A percentile compares a stretch with the other conserved stretches of the same genome.
These are phyloP conservation scores for Trachemys scripta DNA, from an alignment of 2,113 vertebrate genomes.

Conservation along the genomic window DNA sequence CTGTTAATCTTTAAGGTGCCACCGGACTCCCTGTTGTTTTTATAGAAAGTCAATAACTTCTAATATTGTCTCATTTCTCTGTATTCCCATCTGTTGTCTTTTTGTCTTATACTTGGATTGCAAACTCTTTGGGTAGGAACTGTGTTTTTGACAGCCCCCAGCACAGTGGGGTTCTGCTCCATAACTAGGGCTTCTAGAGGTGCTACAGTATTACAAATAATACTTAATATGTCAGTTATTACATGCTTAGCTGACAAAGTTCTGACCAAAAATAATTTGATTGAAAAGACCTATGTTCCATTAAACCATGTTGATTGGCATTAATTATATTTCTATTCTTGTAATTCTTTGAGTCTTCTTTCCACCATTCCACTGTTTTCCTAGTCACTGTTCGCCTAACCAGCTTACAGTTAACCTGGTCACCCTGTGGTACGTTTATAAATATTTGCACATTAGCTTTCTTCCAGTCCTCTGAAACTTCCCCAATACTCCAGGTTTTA, in stretches of 20 bases:
- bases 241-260: background rate
- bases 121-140: no score
- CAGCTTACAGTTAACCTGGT: background rate
- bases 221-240: background rate
- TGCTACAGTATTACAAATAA: background rate
- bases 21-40: no score
- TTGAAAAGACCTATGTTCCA: background rate
- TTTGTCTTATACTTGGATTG: background rate
- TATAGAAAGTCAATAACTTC: background rate
- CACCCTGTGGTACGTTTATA: background rate
- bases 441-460: background rate
- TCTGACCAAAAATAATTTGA: background rate
- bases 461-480: background rate
- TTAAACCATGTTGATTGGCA: background rate
- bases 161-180: no score
- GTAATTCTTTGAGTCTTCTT: background rate
- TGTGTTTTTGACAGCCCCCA: no score
- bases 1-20: no score
- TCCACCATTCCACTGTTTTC: background rate
- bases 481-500: background rate
- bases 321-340: background rate
- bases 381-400: background rate
- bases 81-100: background rate
- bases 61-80: background rate
- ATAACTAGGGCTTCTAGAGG: background rate